Evolutionary conservation across 2,888 invertebrate species (phyloP), one percentile per base, ranked within the genome.

Genomic region (Phengaris arion): DNA sequence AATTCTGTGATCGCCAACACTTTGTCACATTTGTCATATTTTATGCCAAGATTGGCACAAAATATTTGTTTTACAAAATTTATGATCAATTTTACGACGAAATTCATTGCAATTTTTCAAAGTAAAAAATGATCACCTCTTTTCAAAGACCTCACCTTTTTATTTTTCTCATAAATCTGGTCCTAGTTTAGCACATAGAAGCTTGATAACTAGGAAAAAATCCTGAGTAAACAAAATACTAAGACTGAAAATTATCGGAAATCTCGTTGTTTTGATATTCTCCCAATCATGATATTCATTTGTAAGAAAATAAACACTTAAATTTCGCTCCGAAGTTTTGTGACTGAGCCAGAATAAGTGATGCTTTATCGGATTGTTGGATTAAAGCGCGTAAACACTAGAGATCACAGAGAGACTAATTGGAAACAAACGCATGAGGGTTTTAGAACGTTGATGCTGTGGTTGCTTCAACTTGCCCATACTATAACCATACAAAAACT

Each of bases 21-120:
- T 54, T 68, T 68, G 35, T 6, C 22, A 52, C 68, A 68, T 74
- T 74, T 68, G 74, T 74, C 74, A 74, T 74, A 68, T 68, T 45
- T 74, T 68, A 68, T 74, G 45, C 68, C 68, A 54, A 74, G 45
- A 57, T 59, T 74, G 70, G 70, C 10, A 52, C 51, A 48, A 70
- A 70, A 70, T 70, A 52, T 70, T 70, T 52, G 51, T 70, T 52
- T 48, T 12, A 46, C 68, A 45, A 35, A 13, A 59, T 59, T 59
- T 9, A 52, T 52, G 52, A 1, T 12, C n/a, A 59, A 59, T 59
- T 6, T 15, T 15, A 59, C 52, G 2, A 59, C 7, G 59, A 59
- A 59, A 59, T 59, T 59, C 7, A 45, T 68, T 9, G 55, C n/a
- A 59, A 59, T 59, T 59, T 9, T 22, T 59, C 3, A 59, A 22